Evolutionary conservation across 2,113 vertebrate genomes (phyloP).

Genomic region (Phalacrocorax aristotelis): DNA sequence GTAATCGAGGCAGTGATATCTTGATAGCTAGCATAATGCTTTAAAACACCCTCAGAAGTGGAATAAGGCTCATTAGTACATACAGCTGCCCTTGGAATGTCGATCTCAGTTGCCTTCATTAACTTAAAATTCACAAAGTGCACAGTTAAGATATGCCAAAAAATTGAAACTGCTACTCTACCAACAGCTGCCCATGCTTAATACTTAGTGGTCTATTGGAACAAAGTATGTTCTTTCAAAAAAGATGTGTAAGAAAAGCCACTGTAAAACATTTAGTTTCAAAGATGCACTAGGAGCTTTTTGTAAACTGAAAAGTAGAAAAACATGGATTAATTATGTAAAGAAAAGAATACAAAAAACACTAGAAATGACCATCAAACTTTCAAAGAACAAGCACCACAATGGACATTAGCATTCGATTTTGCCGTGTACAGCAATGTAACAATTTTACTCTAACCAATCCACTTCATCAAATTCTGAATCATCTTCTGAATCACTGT

Average conservation of each 20-base stretch:
- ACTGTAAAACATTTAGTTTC: conserved; percentile 80
- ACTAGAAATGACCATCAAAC: conserved; percentile 81
- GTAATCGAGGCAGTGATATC: conserved; percentile 70
- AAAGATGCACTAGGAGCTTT: conserved; percentile 76
- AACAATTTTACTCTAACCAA: conserved; percentile 88
- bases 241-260: conserved; percentile 73
- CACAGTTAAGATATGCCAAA: conserved; percentile 81
- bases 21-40: conserved; percentile 53
- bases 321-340: conserved; percentile 74
- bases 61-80: conserved; percentile 79
- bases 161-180: conserved; percentile 80
- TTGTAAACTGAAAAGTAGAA: conserved; percentile 77
- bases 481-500: conserved; percentile 97
- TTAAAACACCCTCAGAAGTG: conserved; percentile 61
- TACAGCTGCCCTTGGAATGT: conserved; percentile 85
- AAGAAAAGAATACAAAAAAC: conserved; percentile 81
- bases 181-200: conserved; percentile 83
- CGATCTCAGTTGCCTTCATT: conserved; percentile 75
- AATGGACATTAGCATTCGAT: conserved; percentile 78
- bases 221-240: conserved; percentile 70
- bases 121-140: conserved; percentile 86
- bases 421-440: conserved; percentile 68
- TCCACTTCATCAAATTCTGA: conserved; percentile 98
- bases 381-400: conserved; percentile 83
- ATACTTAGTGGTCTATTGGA: conserved; percentile 84